Conservation (phyloP, 2,113 vertebrate species). For the Pelvicachromis taeniatus region DNA sequence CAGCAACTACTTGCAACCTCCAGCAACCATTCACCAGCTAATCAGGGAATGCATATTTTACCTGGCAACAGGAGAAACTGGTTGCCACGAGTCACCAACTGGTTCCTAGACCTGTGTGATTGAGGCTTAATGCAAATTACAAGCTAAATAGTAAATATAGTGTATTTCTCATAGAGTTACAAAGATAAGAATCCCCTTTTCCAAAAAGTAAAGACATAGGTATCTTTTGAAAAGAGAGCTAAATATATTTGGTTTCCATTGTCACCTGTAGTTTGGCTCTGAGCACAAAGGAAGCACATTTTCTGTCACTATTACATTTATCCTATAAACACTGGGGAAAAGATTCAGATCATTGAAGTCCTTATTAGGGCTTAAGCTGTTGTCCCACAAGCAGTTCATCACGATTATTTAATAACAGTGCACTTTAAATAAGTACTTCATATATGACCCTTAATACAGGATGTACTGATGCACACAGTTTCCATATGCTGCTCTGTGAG, state of each 20-base stretch:
- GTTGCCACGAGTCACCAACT: accelerated
- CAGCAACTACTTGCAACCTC: not conserved
- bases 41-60: not conserved
- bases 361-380: not conserved
- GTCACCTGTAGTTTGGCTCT: accelerated
- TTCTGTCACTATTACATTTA: not conserved
- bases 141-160: not conserved
- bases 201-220: not conserved
- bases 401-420: not conserved
- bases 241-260: not conserved
- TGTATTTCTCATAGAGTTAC: not conserved
- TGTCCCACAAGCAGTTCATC: accelerated
- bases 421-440: not conserved
- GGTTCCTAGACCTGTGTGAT: not conserved
- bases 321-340: not conserved
- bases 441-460: not conserved
- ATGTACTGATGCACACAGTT: not conserved
- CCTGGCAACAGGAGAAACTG: not conserved
- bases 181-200: not conserved
- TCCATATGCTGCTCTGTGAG: not conserved
- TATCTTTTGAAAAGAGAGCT: not conserved
- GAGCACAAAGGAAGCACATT: not conserved
- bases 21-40: not conserved
- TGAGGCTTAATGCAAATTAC: not conserved
- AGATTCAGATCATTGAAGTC: not conserved